Conservation (phyloP, 2,113 vertebrate genomes). For the Oryzias melastigma region DNA sequence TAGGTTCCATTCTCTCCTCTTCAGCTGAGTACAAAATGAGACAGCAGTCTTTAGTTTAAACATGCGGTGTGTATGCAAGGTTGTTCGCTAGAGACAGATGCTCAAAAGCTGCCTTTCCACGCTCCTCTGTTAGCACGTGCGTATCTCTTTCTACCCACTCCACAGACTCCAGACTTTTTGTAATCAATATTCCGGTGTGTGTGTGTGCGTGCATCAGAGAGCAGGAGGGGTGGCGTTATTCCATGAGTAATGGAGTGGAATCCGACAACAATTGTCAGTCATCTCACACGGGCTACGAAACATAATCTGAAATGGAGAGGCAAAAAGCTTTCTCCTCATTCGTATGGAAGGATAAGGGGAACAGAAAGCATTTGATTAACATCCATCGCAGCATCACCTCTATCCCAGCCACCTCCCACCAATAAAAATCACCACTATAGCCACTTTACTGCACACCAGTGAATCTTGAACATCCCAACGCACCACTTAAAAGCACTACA, state of each 20-base stretch:
- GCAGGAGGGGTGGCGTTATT: conserved; percentile 10
- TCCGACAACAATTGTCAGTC: conserved; percentile 63
- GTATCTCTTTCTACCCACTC: conserved; percentile 18
- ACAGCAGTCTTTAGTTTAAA: conserved; percentile 17
- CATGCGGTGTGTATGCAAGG: background rate
- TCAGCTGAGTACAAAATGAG: conserved; percentile 12
- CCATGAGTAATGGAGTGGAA: conserved; percentile 56
- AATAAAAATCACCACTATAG: conserved; percentile 55
- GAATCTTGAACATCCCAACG: conserved; percentile 53
- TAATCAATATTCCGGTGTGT: conserved; percentile 50
- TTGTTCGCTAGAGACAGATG: background rate
- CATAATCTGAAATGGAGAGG: conserved; percentile 53
- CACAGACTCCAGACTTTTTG: conserved; percentile 46
- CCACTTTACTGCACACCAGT: conserved; percentile 39
- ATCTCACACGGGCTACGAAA: conserved; percentile 49
- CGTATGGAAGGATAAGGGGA: conserved; percentile 13
- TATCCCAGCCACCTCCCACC: conserved; percentile 37
- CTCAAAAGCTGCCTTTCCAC: conserved; percentile 21
- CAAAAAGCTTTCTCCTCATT: conserved; percentile 27
- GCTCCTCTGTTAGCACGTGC: conserved; percentile 4
- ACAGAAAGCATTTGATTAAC: conserved; percentile 57
- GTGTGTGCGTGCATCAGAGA: background rate
- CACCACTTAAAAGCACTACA: conserved; percentile 30
- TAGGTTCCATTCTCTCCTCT: conserved; percentile 4
- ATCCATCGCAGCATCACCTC: conserved; percentile 45